Conservation (phyloP, 2,797 vertebrate genomes). For the Clarias laeviceps region DNA sequence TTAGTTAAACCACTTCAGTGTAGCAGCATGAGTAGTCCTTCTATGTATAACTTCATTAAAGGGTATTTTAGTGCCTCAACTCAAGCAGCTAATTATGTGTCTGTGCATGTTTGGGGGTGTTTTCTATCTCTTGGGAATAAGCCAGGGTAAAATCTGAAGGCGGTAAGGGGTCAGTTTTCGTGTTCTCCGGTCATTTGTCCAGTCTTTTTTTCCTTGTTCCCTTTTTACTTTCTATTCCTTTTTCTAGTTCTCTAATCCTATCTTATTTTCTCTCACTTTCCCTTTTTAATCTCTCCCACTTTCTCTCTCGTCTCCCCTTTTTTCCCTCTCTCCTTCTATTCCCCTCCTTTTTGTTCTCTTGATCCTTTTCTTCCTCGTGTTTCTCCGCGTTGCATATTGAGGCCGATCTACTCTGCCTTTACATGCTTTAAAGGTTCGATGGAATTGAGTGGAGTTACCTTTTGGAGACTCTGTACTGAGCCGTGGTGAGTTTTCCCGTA, state of each 20-base stretch:
- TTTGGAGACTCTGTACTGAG: conserved; percentile 99
- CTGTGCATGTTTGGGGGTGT: neutral
- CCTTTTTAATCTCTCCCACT: neutral
- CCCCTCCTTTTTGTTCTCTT: neutral
- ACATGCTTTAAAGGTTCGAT: neutral
- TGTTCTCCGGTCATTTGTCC: neutral
- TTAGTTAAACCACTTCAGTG: conserved; percentile 63
- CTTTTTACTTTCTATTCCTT: neutral
- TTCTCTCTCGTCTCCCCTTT: neutral
- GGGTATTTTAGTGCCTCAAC: conserved; percentile 27
- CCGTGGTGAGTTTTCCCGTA: conserved; percentile 95
- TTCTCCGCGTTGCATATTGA: neutral
- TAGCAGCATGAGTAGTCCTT: conserved; percentile 25
- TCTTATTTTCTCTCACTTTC: neutral
- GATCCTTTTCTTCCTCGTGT: neutral
- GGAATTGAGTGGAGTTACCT: conserved; percentile 73
- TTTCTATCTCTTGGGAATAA: neutral
- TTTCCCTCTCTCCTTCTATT: neutral
- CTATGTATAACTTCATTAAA: conserved; percentile 55
- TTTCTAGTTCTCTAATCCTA: neutral
- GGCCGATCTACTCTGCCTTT: neutral
- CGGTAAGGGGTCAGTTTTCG: neutral
- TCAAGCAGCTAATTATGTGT: conserved; percentile 12
- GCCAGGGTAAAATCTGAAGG: neutral
- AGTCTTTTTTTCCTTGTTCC: neutral